Evolutionary conservation across 1,140 invertebrate genomes (phyloP), one percentile per base, ranked within the genome.

Genomic region (Formica selysi): DNA sequence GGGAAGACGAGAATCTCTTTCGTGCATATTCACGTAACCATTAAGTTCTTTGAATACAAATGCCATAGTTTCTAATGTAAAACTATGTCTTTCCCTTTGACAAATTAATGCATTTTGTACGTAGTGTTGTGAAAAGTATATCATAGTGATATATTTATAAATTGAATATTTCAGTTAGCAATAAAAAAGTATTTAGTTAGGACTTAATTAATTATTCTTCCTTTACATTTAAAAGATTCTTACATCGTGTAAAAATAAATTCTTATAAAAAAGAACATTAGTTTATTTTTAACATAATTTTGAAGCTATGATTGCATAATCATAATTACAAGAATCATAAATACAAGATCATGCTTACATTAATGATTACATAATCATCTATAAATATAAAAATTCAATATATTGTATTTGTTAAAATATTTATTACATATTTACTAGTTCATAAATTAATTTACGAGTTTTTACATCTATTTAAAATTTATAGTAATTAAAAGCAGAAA

Each of bases 1-100:
- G 91, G 92, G 88, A 87, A 51, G 48, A 91, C 92, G 91, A 90
- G 54, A 83, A 81, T 83, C 88, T 86, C 78, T 80, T 73, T 91
- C 78, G 87, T 94, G 90, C 91, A 92, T 93, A 94, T 94, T 93
- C 92, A 93, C 93, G 88, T 64, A 70, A 67, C 85, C 87, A 93
- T 94, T 92, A 93, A 86, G 71, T 86, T 86, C 64, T 41, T 61
- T 71, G 89, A 44, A 85, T 73, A 76, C 68, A 70, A 87, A 38
- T 81, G 76, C 81, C 87, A 90, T 91, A 90, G 86, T 93, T 93
- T 89, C 81, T 62, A 22, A 6, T 32, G 29, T 57, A 41, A 81
- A 81, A 71, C 26, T 22, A 71, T 41, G 48, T 67, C 29, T 22
- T 44, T 1, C 10, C 41, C 26, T 13, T 70, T 36, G n/a, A 59